phyloP scores from a whole-genome alignment of 2,113 vertebrate species.

The Chaetorhynchus papuensis region DNA sequence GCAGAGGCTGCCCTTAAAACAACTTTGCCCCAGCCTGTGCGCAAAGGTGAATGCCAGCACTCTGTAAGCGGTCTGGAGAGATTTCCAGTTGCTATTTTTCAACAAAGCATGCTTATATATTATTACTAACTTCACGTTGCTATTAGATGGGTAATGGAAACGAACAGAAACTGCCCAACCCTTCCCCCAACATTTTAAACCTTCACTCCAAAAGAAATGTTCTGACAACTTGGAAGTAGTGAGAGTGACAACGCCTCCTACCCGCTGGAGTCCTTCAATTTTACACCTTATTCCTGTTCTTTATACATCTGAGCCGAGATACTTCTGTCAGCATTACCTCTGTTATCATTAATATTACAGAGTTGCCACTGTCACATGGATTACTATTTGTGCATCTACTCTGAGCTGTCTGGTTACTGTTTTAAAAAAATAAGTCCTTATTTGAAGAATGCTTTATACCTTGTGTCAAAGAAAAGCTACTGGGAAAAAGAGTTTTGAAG shows the following conservation, averaged over 20 bases:
- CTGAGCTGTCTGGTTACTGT: not conserved
- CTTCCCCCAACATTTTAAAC: not conserved
- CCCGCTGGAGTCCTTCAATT: not conserved
- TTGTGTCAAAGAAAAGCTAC: not conserved
- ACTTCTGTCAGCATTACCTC: not conserved
- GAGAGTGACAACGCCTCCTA: not conserved
- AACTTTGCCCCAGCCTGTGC: rapidly evolving
- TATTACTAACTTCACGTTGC: not conserved
- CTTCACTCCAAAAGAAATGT: not conserved
- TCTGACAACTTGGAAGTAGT: not conserved
- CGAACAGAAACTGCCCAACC: not conserved
- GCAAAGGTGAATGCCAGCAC: not conserved
- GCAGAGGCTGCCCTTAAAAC: rapidly evolving
- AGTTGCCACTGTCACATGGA: not conserved
- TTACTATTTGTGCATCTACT: not conserved
- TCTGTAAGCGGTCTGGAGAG: not conserved
- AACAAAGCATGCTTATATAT: not conserved
- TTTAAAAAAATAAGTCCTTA: not conserved
- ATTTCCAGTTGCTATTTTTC: not conserved
- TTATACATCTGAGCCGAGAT: not conserved
- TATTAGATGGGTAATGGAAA: not conserved
- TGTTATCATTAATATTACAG: not conserved
- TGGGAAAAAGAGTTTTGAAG: not conserved
- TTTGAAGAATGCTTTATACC: not conserved
- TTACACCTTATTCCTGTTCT: not conserved